These are phyloP conservation scores for Egretta garzetta DNA, from an alignment of 2,113 vertebrate genomes.

Conservation along the genomic window DNA sequence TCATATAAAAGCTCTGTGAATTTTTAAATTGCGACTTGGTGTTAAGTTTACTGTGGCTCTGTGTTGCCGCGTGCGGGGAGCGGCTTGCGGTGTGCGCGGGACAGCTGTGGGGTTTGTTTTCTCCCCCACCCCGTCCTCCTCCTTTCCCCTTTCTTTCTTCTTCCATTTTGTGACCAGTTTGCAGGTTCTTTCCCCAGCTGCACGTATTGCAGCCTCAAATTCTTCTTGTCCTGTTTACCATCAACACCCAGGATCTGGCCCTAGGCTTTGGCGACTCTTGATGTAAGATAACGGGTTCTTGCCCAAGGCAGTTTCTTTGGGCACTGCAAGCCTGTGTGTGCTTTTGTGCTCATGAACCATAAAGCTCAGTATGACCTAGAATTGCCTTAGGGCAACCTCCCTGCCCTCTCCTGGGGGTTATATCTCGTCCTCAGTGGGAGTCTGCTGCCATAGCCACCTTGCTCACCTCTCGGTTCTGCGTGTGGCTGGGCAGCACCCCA, in stretches of 20 bases:
- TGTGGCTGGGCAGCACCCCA: not conserved
- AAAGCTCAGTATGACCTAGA: not conserved
- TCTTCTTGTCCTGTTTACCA: not conserved
- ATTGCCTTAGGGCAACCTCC: not conserved
- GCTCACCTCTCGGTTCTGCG: accelerated
- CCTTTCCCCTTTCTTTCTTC: not conserved
- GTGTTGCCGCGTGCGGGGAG: not conserved
- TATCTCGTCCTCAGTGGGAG: not conserved
- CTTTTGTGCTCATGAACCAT: not conserved
- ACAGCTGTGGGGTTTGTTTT: not conserved
- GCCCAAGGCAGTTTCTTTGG: not conserved
- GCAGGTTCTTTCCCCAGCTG: not conserved
- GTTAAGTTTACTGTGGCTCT: slow-evolving; percentile 54
- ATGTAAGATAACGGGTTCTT: not conserved
- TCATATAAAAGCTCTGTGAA: slow-evolving; percentile 64
- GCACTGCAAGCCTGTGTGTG: not conserved
- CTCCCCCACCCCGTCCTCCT: not conserved
- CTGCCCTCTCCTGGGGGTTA: not conserved
- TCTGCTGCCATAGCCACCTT: not conserved
- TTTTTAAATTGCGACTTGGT: slow-evolving; percentile 40
- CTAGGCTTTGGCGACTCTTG: not conserved
- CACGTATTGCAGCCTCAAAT: accelerated
- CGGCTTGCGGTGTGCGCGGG: not conserved
- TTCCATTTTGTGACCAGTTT: not conserved
- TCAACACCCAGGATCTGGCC: not conserved